Evolutionary conservation across 2,113 vertebrate genomes (phyloP), one percentile per base, ranked within the genome.

Genomic region (Mastomys coucha): DNA sequence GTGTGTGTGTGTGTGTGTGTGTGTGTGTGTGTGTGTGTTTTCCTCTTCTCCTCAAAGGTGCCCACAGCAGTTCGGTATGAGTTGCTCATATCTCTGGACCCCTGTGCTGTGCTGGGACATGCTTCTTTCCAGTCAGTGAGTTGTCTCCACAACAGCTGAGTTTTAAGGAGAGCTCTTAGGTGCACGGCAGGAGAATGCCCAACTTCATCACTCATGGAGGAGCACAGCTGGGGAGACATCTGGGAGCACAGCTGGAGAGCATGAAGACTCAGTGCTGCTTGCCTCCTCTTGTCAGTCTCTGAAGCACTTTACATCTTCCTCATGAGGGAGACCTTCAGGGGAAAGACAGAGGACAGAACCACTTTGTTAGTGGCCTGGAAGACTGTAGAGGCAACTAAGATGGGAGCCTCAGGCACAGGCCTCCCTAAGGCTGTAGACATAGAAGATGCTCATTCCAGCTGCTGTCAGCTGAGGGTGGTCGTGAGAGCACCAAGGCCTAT

Each of bases 341-440:
- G 36, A 65, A 33, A 42, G 1, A 67, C 33, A 7, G 0, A 0
- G 9, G 10, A 31, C 16, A n/a, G 51, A 39, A 6, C 2, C 0
- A 0, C 26, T 28, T 22, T 70, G 58, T 31, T 45, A 4, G 20
- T 31, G 39, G 58, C n/a, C n/a, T 85, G 14, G 24, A 31, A 65
- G n/a, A 45, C 6, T 26, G 20, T 20, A 31, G 39, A 45, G 84
- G 10, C 28, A 0, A 12, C 28, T 10, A 17, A 6, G 56, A 70
- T 51, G 39, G 2, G 1, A 51, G 24, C 22, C 51, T 51, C 31
- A n/a, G 2, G 7, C 16, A 16, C 60, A 51, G 73, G 45, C 20
- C 16, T 89, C 39, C n/a, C n/a, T 0, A 4, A 0, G 19, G 28
- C 58, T n/a, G 7, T 22, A 31, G 42, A 81, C 2, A 10, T 4